A percentile compares a stretch with the other conserved stretches of the same genome.
These are phyloP conservation scores for Ruditapes philippinarum DNA, from an alignment of 1,140 invertebrate genomes.

Conservation along the genomic window DNA sequence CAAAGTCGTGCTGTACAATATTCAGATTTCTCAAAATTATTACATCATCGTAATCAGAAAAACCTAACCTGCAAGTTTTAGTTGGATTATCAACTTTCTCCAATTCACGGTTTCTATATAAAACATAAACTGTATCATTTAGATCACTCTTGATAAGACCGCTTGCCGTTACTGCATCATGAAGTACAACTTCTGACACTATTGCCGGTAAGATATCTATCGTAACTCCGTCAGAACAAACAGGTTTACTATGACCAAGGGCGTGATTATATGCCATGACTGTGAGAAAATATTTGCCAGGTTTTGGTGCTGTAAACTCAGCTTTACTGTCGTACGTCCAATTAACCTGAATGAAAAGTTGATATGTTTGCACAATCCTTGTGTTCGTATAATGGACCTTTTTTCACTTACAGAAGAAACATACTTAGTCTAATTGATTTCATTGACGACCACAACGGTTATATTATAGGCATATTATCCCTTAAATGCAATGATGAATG, in stretches of 20 bases:
- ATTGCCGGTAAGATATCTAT: not conserved
- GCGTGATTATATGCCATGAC: slow-evolving; percentile 35
- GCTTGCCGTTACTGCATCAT: slow-evolving; percentile 49
- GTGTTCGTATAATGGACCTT: too few relatives aligned
- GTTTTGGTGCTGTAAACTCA: not conserved
- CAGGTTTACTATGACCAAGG: not conserved
- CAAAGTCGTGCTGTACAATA: too few relatives aligned
- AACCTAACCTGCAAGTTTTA: not conserved
- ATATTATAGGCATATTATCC: too few relatives aligned
- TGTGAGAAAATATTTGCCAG: slow-evolving; percentile 15
- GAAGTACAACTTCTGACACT: slow-evolving; percentile 37
- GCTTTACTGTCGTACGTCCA: slow-evolving; percentile 9
- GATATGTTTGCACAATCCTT: too few relatives aligned
- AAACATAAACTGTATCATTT: slow-evolving; percentile 19
- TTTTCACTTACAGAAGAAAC: too few relatives aligned
- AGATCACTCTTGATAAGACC: slow-evolving; percentile 58
- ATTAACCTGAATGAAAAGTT: not conserved
- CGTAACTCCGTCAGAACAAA: slow-evolving; percentile 36
- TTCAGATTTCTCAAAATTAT: too few relatives aligned
- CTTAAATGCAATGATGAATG: too few relatives aligned
- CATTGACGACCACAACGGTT: too few relatives aligned
- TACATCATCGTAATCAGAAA: too few relatives aligned
- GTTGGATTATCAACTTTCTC: not conserved
- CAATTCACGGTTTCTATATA: slow-evolving; percentile 44
- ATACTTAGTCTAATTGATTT: too few relatives aligned